These are phyloP conservation scores for Budorcas taxicolor DNA, from an alignment of 2,113 vertebrate genomes.

Conservation along the genomic window DNA sequence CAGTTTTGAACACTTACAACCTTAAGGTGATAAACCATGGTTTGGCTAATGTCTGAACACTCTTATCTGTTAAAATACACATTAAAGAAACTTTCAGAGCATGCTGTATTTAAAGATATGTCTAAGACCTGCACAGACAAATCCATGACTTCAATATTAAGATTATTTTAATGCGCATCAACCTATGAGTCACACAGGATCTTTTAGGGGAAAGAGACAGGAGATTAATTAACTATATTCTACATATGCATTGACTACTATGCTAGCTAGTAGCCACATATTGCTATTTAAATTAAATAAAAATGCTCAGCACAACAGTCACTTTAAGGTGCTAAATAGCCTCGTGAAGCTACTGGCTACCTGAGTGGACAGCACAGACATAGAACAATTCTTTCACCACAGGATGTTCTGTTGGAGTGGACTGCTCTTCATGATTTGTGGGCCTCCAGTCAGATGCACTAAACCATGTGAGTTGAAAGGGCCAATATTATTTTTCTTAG, in stretches of 20 bases:
- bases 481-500: neutral
- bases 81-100: neutral
- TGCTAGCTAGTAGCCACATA: neutral
- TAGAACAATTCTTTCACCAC: neutral
- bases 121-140: neutral
- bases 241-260: rapidly evolving
- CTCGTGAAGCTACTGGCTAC: neutral
- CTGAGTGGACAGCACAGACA: rapidly evolving
- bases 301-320: neutral
- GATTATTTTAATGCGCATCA: neutral
- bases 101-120: neutral
- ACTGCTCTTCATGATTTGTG: neutral
- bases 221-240: neutral
- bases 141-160: neutral
- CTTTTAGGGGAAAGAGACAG: too few relatives aligned
- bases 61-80: neutral
- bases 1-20: neutral
- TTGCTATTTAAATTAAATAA: neutral
- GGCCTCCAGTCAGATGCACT: neutral
- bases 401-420: neutral
- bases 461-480: neutral
- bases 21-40: neutral
- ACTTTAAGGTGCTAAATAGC: neutral
- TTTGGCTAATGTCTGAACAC: neutral
- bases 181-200: too few relatives aligned